Evolutionary conservation across 2,888 invertebrate genomes (phyloP).

Genomic region (Lochmaea capreae): DNA sequence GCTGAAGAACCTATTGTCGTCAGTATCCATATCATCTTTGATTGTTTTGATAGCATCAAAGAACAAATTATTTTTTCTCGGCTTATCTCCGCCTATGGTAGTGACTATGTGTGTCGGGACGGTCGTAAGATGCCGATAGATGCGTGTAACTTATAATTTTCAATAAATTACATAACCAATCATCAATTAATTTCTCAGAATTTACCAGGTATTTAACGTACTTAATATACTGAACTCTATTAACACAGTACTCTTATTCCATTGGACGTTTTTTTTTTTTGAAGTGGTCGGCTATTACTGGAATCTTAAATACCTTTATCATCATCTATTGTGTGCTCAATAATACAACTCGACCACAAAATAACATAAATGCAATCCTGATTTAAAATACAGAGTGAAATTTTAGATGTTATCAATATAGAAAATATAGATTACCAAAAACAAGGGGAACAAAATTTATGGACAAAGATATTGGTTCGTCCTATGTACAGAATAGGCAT

Average conservation of each 20-base stretch:
- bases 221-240: background rate
- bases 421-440: too few species aligned
- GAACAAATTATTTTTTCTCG: background rate
- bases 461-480: too few species aligned
- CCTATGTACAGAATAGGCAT: too few species aligned
- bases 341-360: background rate
- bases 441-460: too few species aligned
- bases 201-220: background rate
- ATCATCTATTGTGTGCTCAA: background rate
- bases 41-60: too few species aligned
- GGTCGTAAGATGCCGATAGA: background rate
- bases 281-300: background rate
- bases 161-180: constrained; percentile 6
- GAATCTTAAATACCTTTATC: constrained; percentile 3
- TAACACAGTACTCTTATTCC: background rate
- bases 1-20: too few species aligned
- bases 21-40: too few species aligned
- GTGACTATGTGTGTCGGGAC: constrained; percentile 2
- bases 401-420: too few species aligned
- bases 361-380: background rate
- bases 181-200: constrained; percentile 9
- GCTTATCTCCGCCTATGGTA: background rate
- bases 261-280: background rate
- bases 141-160: constrained; percentile 6
- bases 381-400: too few species aligned